Evolutionary conservation across 2,113 vertebrate species (phyloP).

Genomic region (Atrichornis clamosus): DNA sequence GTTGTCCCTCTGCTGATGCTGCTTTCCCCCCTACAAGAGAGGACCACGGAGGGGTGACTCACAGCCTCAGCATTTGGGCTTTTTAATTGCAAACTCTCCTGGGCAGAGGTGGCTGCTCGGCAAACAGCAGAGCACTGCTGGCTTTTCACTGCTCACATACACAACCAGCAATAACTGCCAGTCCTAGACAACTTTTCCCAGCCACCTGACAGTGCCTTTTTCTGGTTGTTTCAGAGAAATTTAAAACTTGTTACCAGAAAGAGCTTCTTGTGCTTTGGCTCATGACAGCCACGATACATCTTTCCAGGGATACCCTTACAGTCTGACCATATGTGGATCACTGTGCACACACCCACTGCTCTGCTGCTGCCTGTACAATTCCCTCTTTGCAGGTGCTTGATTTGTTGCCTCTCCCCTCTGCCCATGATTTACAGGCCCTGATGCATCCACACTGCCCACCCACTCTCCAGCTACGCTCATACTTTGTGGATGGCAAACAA

Average conservation of each 20-base stretch:
- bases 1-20: not conserved
- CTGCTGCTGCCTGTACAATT: not conserved
- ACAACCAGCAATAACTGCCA: not conserved
- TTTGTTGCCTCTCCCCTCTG: not conserved
- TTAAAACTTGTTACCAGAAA: not conserved
- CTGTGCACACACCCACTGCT: not conserved
- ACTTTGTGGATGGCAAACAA: not conserved
- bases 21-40: not conserved
- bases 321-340: not conserved
- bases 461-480: not conserved
- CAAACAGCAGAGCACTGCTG: not conserved
- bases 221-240: not conserved
- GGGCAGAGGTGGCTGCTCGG: not conserved
- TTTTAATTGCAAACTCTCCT: not conserved
- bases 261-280: not conserved
- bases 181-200: not conserved
- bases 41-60: not conserved
- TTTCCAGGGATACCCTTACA: not conserved
- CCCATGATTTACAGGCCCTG: not conserved
- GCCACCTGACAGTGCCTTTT: not conserved
- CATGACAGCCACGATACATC: not conserved
- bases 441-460: not conserved
- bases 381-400: not conserved
- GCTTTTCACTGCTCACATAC: not conserved
- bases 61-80: not conserved